Percentiles rank a stretch among this genome's conserved stretches.
These are phyloP conservation scores for Forbesichthys agassizii DNA, from an alignment of 2,113 vertebrate species.

Conservation along the genomic window DNA sequence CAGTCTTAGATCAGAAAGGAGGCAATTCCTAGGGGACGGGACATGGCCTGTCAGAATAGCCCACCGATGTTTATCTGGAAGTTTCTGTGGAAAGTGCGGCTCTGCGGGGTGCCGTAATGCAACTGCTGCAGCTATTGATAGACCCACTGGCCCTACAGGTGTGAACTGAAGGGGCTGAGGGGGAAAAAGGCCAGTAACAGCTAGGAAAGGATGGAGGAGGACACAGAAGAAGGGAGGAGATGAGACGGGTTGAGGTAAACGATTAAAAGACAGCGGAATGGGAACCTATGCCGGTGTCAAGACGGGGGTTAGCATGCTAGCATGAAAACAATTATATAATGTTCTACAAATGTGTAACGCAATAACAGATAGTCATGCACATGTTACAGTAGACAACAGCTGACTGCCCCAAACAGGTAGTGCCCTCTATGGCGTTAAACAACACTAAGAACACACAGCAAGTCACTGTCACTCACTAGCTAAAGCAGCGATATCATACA, in stretches of 20 bases:
- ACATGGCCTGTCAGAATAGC: constrained; percentile 4
- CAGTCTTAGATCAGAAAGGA: not conserved
- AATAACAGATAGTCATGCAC: constrained; percentile 28
- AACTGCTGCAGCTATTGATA: constrained; percentile 41
- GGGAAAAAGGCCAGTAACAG: not conserved
- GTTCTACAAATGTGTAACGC: constrained; percentile 25
- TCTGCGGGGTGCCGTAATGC: constrained; percentile 41
- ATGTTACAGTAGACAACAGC: constrained; percentile 32
- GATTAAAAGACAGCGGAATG: not conserved
- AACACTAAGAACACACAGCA: constrained; percentile 24
- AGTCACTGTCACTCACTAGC: constrained; percentile 7
- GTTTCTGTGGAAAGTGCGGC: constrained; percentile 33
- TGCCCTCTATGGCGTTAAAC: constrained; percentile 34
- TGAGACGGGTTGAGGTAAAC: not conserved
- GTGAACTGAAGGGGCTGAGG: not conserved
- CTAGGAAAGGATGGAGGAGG: not conserved
- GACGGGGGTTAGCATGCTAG: not conserved
- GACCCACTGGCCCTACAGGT: constrained; percentile 16
- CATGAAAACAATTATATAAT: constrained; percentile 17
- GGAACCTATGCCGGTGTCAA: too few species aligned
- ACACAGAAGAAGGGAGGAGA: not conserved
- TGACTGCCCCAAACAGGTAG: constrained; percentile 12
- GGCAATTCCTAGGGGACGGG: constrained; percentile 21
- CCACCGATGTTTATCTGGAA: constrained; percentile 26
- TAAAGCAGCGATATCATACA: not conserved